Base-by-base conservation (phyloP, 2,113 vertebrate genomes). In the Phycodurus eques region DNA sequence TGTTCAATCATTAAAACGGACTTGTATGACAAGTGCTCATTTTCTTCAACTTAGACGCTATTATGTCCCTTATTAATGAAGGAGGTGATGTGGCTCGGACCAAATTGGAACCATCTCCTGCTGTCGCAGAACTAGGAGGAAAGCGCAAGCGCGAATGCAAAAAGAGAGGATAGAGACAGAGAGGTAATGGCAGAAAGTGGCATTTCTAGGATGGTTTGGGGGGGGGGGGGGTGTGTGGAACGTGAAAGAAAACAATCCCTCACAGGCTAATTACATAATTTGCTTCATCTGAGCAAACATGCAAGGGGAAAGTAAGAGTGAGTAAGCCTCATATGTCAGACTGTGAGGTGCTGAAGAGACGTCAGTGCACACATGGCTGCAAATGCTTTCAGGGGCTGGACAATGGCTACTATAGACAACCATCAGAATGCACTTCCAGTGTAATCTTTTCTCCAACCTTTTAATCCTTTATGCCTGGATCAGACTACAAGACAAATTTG, bases 201-300 rank as follows among this genome's bases (percentile, higher is more conserved):
- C 43, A 47, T 44, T 44, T 66, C 51, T n/a, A 54, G 8, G 51
- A 54, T n/a, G 51, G 51, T 13, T 66, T n/a, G 0, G 9, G 62
- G 43, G 61, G 8, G 12, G 5, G 71, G 44, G 56, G 66, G 57
- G 63, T 72, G 70, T 77, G 72, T 67, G 81, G 83, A 80, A 77
- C 83, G 78, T 51, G 63, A 89, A 88, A 83, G 78, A 89, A 91
- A 91, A 88, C 86, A 89, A 94, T 93, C 91, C 91, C 91, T 92
- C 91, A 92, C 82, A 79, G 87, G 93, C 93, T 95, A 96, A 98
- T 96, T 96, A 94, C 93, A 94, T 95, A 95, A 96, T 96, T 95
- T 98, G 94, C 93, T 95, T 94, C 94, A 95, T 96, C 94, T 95
- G 95, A 95, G 88, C 93, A 95, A 98, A 96, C 90, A 96, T 65